These are phyloP conservation scores for Melitaea athalia DNA, from an alignment of 2,888 invertebrate genomes.

Conservation along the genomic window DNA sequence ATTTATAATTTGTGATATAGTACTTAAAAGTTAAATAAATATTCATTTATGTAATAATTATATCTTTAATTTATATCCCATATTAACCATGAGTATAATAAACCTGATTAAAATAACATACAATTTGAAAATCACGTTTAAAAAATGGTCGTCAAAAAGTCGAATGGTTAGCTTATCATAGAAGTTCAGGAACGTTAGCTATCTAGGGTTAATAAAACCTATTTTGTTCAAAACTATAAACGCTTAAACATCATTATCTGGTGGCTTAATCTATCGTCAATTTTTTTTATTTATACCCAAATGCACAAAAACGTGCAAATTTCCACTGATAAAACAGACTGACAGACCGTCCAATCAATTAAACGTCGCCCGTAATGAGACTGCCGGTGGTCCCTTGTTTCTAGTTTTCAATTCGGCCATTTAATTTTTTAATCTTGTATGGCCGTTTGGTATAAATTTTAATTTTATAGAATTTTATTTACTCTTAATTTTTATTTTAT, in stretches of 20 bases:
- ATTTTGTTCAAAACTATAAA: neutral
- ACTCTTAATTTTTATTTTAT: too few relatives aligned
- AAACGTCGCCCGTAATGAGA: slow-evolving; percentile 35
- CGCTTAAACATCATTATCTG: neutral
- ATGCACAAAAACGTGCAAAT: slow-evolving; percentile 10
- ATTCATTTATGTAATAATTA: too few relatives aligned
- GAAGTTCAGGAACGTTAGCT: too few relatives aligned
- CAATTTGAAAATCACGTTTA: too few relatives aligned
- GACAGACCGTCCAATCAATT: slow-evolving; percentile 37
- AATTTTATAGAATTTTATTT: neutral
- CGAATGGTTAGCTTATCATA: too few relatives aligned
- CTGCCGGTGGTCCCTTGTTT: slow-evolving; percentile 29
- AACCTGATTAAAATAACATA: too few relatives aligned
- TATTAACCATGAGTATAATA: too few relatives aligned
- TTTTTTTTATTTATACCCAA: neutral
- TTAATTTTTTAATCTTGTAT: slow-evolving; percentile 19
- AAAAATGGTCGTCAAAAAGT: too few relatives aligned
- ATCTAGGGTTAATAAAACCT: too few relatives aligned
- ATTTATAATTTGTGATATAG: too few relatives aligned
- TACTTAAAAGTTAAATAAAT: too few relatives aligned
- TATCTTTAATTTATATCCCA: too few relatives aligned
- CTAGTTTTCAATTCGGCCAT: slow-evolving; percentile 28
- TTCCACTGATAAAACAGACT: slow-evolving; percentile 33
- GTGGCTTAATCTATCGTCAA: neutral
- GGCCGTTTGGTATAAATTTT: neutral